Percentiles rank a stretch among this genome's conserved stretches.
Conservation (phyloP, 2,113 vertebrate genomes). For the Gadus chalcogrammus region DNA sequence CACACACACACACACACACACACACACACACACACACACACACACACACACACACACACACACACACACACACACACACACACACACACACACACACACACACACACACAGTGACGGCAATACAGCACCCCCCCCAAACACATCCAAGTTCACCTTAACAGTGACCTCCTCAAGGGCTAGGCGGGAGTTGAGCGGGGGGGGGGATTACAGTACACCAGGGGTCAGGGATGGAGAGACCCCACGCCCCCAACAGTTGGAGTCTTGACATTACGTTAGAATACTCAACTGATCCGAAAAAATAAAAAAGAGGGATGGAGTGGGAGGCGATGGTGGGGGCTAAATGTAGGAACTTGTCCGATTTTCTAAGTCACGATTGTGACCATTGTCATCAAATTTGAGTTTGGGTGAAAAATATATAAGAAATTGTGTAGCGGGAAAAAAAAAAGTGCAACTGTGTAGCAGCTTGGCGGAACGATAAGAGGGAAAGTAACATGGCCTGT, state of each 20-base stretch:
- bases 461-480: slow-evolving; percentile 68
- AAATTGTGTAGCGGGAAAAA: neutral
- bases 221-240: slow-evolving; percentile 44
- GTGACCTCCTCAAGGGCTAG: slow-evolving; percentile 59
- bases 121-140: slow-evolving; percentile 17
- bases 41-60: slow-evolving; percentile 59
- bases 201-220: slow-evolving; percentile 63
- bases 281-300: slow-evolving; percentile 24
- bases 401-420: slow-evolving; percentile 33
- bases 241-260: slow-evolving; percentile 16
- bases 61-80: slow-evolving; percentile 58
- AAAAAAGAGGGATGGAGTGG: neutral
- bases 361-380: slow-evolving; percentile 39
- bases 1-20: slow-evolving; percentile 53
- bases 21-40: slow-evolving; percentile 51
- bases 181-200: slow-evolving; percentile 37
- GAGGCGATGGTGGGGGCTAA: slow-evolving; percentile 41
- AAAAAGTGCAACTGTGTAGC: slow-evolving; percentile 43
- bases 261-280: slow-evolving; percentile 44
- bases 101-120: slow-evolving; percentile 49
- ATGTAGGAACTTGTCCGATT: slow-evolving; percentile 56
- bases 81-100: slow-evolving; percentile 58
- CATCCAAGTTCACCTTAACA: slow-evolving; percentile 68
- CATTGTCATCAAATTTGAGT: slow-evolving; percentile 69
- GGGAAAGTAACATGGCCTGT: slow-evolving; percentile 62